Base-by-base conservation (phyloP, 2,113 vertebrate genomes). In the Alexandromys fortis region DNA sequence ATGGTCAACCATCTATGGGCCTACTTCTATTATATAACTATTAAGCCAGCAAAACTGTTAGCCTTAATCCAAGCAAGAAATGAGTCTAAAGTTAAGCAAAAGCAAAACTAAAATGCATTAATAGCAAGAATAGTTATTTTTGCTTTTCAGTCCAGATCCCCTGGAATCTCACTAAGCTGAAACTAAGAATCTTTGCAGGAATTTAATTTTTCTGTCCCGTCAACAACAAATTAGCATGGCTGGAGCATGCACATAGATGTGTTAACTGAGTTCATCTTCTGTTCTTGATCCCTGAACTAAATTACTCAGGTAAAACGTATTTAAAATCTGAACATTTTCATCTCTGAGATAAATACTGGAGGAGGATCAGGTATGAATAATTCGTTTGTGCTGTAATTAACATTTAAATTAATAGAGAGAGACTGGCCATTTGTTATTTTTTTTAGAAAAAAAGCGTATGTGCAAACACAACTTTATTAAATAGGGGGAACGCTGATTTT, bases 321-420 rank as follows among this genome's bases (percentile, higher is more conserved):
- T 92, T 92, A 95, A 92, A 73, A 91, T 45, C 67, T 42, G 70
- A 86, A 96, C 6, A 42, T 93, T 88, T 21, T 65, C 68, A 86
- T 30, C 89, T 49, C 12, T 92, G 61, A 72, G 87, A 58, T 96
- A 94, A 94, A 13, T 96, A 45, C 94, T 68, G 58, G 21, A 55
- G 17, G 52, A 89, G 26, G 28, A 55, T 91, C 70, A 93, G 4
- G 9, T 77, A 67, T 42, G 96, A 76, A 47, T 49, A 97, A 78
- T 88, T 92, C 9, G 73, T 96, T 79, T 70, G 45, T 83, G 61
- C 68, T 95, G 77, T 68, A 97, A 52, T 93, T 95, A 96, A 91
- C 65, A 49, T 94, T 97, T 79, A 67, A 89, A 96, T 98, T 94
- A 96, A 76, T 92, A 38, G 67, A 72, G 63, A 52, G 77, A 47